A percentile compares a stretch with the other conserved stretches of the same genome.
Conservation (phyloP, 2,888 invertebrate species). For the Erynnis tages region DNA sequence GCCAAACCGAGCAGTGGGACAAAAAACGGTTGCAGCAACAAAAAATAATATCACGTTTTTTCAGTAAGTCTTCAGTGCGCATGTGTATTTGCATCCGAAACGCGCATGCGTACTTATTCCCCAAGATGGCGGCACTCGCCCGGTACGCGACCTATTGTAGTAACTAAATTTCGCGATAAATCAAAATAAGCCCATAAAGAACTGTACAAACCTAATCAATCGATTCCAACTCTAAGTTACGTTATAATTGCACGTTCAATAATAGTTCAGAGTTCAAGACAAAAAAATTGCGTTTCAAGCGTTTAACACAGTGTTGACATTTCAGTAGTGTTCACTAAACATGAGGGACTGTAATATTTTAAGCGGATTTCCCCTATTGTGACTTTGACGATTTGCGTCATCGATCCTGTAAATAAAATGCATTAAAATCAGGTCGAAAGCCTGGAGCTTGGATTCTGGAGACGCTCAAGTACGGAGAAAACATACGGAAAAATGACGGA, state of each 20-base stretch:
- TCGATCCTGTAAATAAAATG: neutral
- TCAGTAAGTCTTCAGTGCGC: conserved; percentile 43
- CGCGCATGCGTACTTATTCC: conserved; percentile 51
- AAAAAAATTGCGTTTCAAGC: neutral
- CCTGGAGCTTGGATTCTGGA: neutral
- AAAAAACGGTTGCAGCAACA: too few relatives aligned
- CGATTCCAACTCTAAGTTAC: conserved; percentile 8
- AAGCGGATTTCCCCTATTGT: conserved; percentile 29
- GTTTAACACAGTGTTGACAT: conserved; percentile 52
- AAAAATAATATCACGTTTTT: too few relatives aligned
- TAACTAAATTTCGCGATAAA: conserved; percentile 46
- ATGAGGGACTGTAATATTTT: conserved; percentile 50
- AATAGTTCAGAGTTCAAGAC: conserved; percentile 13
- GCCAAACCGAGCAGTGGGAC: too few relatives aligned
- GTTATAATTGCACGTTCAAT: neutral
- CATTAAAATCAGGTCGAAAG: neutral
- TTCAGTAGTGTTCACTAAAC: conserved; percentile 48
- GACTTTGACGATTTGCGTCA: neutral
- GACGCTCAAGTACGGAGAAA: too few relatives aligned
- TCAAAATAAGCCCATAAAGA: conserved; percentile 27
- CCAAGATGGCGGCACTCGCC: conserved; percentile 57
- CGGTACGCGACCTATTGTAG: conserved; percentile 47
- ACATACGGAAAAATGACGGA: conserved; percentile 2
- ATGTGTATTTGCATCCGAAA: conserved; percentile 42
- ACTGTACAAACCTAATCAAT: neutral